Conservation (phyloP, 2,113 vertebrate species). For the Toxotes jaculatrix region DNA sequence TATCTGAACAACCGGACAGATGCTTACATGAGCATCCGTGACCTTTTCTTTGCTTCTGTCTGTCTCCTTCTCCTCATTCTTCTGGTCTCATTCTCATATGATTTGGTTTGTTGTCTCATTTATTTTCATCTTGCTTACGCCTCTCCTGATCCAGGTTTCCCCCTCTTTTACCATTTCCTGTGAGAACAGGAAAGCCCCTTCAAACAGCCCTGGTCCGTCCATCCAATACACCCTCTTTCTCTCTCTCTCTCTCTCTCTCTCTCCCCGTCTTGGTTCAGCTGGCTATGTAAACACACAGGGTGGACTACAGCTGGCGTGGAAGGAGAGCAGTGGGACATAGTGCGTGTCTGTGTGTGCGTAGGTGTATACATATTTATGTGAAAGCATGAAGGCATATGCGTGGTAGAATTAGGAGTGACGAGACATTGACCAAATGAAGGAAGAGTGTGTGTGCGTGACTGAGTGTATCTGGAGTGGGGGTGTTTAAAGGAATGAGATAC, state of each 20-base stretch:
- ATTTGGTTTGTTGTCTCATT: conserved; percentile 44
- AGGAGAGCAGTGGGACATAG: conserved; percentile 66
- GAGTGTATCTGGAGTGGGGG: conserved; percentile 42
- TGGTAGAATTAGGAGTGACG: conserved; percentile 55
- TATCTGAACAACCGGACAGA: conserved; percentile 43
- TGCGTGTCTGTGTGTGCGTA: conserved; percentile 55
- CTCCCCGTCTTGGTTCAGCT: conserved; percentile 53
- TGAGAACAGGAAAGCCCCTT: conserved; percentile 72
- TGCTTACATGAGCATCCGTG: conserved; percentile 32
- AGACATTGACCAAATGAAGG: conserved; percentile 54
- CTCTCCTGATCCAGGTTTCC: conserved; percentile 41
- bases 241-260: conserved; percentile 15
- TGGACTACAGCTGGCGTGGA: conserved; percentile 72
- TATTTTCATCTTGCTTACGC: conserved; percentile 52
- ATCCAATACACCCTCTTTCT: conserved; percentile 46
- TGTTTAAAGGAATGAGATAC: conserved; percentile 53
- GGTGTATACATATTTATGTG: conserved; percentile 68
- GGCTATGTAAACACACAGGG: conserved; percentile 76
- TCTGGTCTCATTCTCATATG: conserved; percentile 17
- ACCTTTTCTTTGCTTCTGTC: conserved; percentile 46
- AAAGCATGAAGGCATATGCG: conserved; percentile 46
- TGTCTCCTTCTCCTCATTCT: conserved; percentile 29
- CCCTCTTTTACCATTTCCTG: conserved; percentile 65
- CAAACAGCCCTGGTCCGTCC: conserved; percentile 46
- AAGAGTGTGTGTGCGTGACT: conserved; percentile 21